Percentiles rank a stretch among this genome's conserved stretches.
These are phyloP conservation scores for Achlya flavicornis DNA, from an alignment of 2,888 invertebrate genomes.

Conservation along the genomic window DNA sequence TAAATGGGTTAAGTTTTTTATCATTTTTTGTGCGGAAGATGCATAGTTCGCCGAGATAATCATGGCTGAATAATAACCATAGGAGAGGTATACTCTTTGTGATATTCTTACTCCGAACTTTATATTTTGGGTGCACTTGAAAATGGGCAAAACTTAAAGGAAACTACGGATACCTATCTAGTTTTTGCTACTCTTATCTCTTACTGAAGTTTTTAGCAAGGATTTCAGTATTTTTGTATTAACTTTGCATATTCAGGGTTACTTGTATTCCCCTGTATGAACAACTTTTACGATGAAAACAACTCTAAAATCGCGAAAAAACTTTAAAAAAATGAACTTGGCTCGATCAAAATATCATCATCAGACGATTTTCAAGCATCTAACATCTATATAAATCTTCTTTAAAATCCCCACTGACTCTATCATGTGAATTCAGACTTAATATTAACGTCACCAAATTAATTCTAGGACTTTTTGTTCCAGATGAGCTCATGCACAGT, in stretches of 20 bases:
- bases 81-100: conserved; percentile 22
- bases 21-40: conserved; percentile 42
- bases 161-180: conserved; percentile 34
- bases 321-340: too few species aligned
- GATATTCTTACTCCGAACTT: conserved; percentile 1
- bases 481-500: conserved; percentile 90
- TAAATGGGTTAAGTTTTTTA: conserved; percentile 67
- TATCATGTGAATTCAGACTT: not conserved
- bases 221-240: too few species aligned
- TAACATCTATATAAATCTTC: not conserved
- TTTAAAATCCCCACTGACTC: not conserved
- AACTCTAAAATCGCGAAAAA: too few species aligned
- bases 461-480: conserved; percentile 29
- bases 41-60: conserved; percentile 33
- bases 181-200: not conserved
- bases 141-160: conserved; percentile 13
- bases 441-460: conserved; percentile 3
- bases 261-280: too few species aligned
- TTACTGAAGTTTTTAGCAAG: too few species aligned
- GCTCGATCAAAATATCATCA: too few species aligned
- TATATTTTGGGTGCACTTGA: not conserved
- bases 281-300: too few species aligned
- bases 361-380: too few species aligned
- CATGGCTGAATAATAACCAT: conserved; percentile 34
- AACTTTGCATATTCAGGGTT: too few species aligned